Conservation (phyloP, 23 tunicate genomes). For the Aplidium turbinatum region DNA sequence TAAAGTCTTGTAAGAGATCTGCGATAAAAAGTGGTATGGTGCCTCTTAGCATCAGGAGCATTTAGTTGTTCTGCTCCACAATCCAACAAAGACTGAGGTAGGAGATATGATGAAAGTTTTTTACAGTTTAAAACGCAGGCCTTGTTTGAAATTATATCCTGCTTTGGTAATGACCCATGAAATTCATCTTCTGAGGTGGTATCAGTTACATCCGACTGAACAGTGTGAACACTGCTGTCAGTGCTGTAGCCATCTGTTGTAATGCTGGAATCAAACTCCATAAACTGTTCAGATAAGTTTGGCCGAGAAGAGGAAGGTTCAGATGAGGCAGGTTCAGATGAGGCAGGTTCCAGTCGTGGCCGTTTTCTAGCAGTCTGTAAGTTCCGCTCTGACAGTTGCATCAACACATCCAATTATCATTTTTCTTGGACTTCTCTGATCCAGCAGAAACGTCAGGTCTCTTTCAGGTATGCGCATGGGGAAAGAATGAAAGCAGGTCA, state of each 20-base stretch:
- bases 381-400: background rate
- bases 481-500: slow-evolving; percentile 10
- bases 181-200: slow-evolving; percentile 3
- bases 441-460: slow-evolving; percentile 1
- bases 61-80: background rate
- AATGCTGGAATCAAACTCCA: background rate
- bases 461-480: slow-evolving; percentile 1
- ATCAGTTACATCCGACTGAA: too few relatives aligned
- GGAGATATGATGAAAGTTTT: slow-evolving; percentile 7
- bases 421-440: slow-evolving; percentile 2
- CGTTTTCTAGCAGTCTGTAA: too few relatives aligned
- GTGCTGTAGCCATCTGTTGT: background rate
- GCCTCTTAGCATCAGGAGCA: too few relatives aligned
- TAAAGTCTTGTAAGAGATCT: background rate
- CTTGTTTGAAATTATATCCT: background rate
- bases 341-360: too few relatives aligned
- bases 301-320: too few relatives aligned
- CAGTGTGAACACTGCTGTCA: background rate
- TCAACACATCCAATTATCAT: slow-evolving; percentile 1
- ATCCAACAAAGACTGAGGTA: background rate
- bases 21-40: too few relatives aligned
- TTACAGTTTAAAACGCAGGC: slow-evolving; percentile 1
- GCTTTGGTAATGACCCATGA: slow-evolving; percentile 1
- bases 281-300: too few relatives aligned
- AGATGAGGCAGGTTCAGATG: too few relatives aligned